These are phyloP conservation scores for Micropterix aruncella DNA, from an alignment of 2,888 invertebrate species.

Conservation along the genomic window DNA sequence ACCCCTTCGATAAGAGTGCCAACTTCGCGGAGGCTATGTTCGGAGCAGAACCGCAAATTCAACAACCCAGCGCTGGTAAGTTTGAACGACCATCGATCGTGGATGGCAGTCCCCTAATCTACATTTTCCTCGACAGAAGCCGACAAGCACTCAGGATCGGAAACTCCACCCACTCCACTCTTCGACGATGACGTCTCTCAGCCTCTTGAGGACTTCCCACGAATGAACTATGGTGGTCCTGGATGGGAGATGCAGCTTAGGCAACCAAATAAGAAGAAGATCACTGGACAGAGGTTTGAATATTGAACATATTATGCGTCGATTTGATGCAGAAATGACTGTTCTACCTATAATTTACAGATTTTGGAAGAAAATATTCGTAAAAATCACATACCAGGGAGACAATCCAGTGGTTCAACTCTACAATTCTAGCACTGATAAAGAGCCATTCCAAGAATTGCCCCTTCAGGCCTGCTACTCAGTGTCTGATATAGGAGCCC, in stretches of 20 bases:
- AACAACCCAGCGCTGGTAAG: neutral
- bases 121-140: neutral
- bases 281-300: constrained; percentile 80
- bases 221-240: constrained; percentile 58
- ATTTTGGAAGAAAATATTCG: constrained; percentile 96
- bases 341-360: too few species aligned
- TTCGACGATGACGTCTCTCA: constrained; percentile 89
- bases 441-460: constrained; percentile 89
- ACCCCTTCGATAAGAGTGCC: constrained; percentile 60
- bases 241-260: constrained; percentile 96
- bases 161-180: constrained; percentile 83
- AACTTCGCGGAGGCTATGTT: constrained; percentile 24
- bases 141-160: constrained; percentile 17
- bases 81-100: constrained; percentile 11
- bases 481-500: constrained; percentile 86
- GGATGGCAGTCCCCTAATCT: constrained; percentile 20
- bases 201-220: constrained; percentile 84
- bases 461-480: constrained; percentile 91
- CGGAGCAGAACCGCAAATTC: constrained; percentile 2
- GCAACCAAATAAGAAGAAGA: constrained; percentile 93
- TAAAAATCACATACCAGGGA: constrained; percentile 62
- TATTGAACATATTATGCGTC: neutral
- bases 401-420: constrained; percentile 80
- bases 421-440: constrained; percentile 67
- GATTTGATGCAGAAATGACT: neutral